Base-by-base conservation (phyloP, 2,888 invertebrate genomes). In the Esperia sulphurella region DNA sequence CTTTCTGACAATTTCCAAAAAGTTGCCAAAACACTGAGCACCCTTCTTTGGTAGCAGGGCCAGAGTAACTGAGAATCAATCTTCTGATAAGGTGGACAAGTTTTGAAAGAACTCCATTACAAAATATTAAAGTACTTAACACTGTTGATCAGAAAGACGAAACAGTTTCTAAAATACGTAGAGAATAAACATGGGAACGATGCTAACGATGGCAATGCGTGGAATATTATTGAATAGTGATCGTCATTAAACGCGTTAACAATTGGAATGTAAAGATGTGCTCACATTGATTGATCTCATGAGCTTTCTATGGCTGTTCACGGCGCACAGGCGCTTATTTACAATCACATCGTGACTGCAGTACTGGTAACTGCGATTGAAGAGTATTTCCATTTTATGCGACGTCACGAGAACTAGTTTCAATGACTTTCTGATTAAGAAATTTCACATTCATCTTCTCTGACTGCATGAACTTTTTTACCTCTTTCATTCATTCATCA, bases 321-420 rank as follows among this genome's bases (percentile, higher is more conserved):
- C 51, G 43, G 48, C 49, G 52, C 52, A 40, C 51, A 45, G 46
- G 54, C 54, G 49, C 68, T 68, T 71, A 71, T 70, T 70, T 71
- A 78, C 72, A 71, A 76, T 74, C 66, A 61, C 57, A 57, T 79
- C 79, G 82, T 82, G 81, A 79, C 74, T 42, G 29, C 42, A 38
- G 31, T 7, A 28, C 41, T 28, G 28, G 49, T 43, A 47, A 42
- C 45, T 35, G 35, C 10, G n/a, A n/a, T 41, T 41, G 45, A 38
- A 43, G 8, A n/a, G 39, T 6, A n/a, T 39, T 39, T 31, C 40
- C 45, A 45, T 39, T 33, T 14, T 8, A 33, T 10, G 14, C 14
- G 8, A 14, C 35, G 33, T 10, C n/a, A 43, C 43, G 43, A 21
- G 3, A 21, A 21, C 21, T 21, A 5, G 21, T 21, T 21, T 2